Evolutionary conservation across 2,113 vertebrate species (phyloP), one percentile per base, ranked within the genome.

Genomic region (Odocoileus hemionus): DNA sequence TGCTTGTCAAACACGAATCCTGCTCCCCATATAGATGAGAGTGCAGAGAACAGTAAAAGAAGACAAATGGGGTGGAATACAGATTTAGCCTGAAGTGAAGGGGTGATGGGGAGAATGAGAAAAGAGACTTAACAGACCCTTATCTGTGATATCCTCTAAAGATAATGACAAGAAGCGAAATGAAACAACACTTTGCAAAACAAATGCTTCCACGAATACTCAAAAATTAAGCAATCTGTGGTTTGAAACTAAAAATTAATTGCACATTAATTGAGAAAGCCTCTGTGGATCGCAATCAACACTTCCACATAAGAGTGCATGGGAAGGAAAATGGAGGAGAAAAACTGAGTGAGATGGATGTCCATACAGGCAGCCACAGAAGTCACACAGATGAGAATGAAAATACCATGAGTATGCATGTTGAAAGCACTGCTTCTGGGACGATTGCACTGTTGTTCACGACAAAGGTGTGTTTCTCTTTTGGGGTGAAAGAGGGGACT

Each of bases 1-100:
- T 25, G 30, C 50, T 91, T 98, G 94, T 97, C 95, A 97, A 96
- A 96, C n/a, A 93, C 17, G 87, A n/a, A 90, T 43, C 54, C 91
- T 1, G 0, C n/a, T 50, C 14, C 80, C 84, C 17, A 97, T 74
- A 93, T n/a, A 98, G 54, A 61, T 14, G 94, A 70, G 84, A 30
- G 16, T 28, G 54, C 0, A 6, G 30, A 80, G 93, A 79, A 91
- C 1, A 7, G 61, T 23, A 70, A 60, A 74, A 28, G 36, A 54
- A 50, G 50, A 45, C 36, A 39, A 87, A n/a, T 19, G 21, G 67
- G 5, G 28, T 3, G 2, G 47, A 76, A 88, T 87, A 47, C 52
- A 52, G 60, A 79, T 30, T 25, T 79, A n/a, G 47, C 17, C 54
- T 67, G 55, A 2, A 17, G 67, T 1, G 12, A 28, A 80, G 19